phyloP scores from a whole-genome alignment of 2,113 vertebrate species.

The Cricetomys ansorgei region DNA sequence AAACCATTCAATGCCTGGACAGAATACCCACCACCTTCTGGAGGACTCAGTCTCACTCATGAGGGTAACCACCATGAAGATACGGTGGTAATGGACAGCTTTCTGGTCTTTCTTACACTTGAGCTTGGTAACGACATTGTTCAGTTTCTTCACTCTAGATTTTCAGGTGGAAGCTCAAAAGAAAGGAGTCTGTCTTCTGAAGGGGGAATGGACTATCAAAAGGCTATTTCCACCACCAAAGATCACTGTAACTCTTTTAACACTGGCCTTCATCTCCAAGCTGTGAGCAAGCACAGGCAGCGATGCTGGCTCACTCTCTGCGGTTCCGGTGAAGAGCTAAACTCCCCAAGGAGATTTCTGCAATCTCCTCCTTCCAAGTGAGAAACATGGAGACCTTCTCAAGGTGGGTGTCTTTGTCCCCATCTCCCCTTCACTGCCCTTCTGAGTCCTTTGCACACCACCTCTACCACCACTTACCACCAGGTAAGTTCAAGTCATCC shows the following conservation, averaged over 20 bases:
- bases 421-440: background rate
- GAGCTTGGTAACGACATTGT: background rate
- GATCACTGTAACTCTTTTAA: background rate
- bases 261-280: background rate
- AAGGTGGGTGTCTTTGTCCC: background rate
- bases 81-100: accelerated
- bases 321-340: background rate
- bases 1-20: background rate
- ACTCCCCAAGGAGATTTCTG: background rate
- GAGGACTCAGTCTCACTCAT: background rate
- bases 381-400: background rate
- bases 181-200: background rate
- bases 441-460: background rate
- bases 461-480: too few relatives aligned
- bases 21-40: background rate
- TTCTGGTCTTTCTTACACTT: background rate
- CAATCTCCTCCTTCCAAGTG: background rate
- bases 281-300: background rate
- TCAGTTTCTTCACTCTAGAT: background rate
- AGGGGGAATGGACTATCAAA: background rate
- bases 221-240: background rate
- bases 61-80: accelerated
- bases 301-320: background rate
- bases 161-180: background rate
- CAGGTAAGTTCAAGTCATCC: background rate